Evolutionary conservation across 1,140 invertebrate species (phyloP), one percentile per base, ranked within the genome.

Genomic region (Campoletis sonorensis): DNA sequence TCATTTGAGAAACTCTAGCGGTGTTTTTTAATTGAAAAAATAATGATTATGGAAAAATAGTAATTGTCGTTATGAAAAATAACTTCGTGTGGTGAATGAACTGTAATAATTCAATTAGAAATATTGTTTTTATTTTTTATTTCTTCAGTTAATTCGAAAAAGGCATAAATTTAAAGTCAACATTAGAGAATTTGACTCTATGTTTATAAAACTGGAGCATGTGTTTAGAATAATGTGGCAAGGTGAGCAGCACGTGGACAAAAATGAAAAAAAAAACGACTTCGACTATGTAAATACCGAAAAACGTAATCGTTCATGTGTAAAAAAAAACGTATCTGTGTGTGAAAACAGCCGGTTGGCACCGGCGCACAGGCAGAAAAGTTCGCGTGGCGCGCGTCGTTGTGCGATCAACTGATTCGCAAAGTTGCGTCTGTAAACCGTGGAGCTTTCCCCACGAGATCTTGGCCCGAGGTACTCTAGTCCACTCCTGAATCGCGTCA

Each of bases 181-280:
- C 2, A 10, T 11, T 13, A 45, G 8, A 8, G 40, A 11, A 45
- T 45, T 4, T 11, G 11, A 45, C 8, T 5, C 1, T 45, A 45
- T 0, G 40, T 45, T 5, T 45, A 58, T 1, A 58, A 23, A 58
- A 58, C 7, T 58, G 18, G 21, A 5, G 21, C 1, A 13, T 21
- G 18, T 21, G 21, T 58, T n/a, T n/a, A 58, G 18, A n/a, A 58
- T 23, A 4, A 1, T 21, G 54, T 13, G 5, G 21, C n/a, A 18
- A 58, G 54, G 54, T 58, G 54, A 58, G 54, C 54, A 58, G 54
- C 54, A 58, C 15, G 54, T 58, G 54, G 54, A n/a, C 40, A 45
- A 45, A 45, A 45, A 45, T 13, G 21, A 58, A 58, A n/a, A n/a
- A 23, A 54, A 21, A 2, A 21, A 58, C 21, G 54, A 0, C 1